Conservation (phyloP, 2,888 invertebrate genomes). For the Folsomia manolachei region DNA sequence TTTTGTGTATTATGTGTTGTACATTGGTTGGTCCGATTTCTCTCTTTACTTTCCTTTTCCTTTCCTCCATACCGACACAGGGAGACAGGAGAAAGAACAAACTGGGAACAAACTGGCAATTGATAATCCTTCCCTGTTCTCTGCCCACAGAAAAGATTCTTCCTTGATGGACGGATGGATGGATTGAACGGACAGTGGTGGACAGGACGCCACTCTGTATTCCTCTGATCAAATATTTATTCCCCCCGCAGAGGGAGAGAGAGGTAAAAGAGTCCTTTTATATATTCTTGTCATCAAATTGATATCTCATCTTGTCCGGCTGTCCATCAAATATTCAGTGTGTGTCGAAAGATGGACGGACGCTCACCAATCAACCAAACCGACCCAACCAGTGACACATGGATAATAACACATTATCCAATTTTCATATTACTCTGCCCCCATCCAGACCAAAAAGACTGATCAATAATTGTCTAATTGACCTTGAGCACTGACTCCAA, state of each 20-base stretch:
- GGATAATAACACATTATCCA: slow-evolving; percentile 8
- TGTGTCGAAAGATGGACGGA: slow-evolving; percentile 4
- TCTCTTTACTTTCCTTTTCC: background rate
- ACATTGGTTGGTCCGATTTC: background rate
- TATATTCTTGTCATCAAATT: slow-evolving; percentile 7
- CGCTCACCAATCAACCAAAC: too few species aligned
- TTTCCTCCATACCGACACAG: background rate
- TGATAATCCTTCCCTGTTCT: slow-evolving; percentile 6
- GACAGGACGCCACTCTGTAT: background rate
- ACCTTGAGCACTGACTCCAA: background rate
- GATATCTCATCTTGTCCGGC: slow-evolving; percentile 1
- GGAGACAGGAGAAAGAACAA: too few species aligned
- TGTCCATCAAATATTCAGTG: slow-evolving; percentile 8
- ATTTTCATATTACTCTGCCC: slow-evolving; percentile 6
- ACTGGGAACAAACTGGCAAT: slow-evolving; percentile 10
- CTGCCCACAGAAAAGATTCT: slow-evolving; percentile 2
- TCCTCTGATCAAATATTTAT: slow-evolving; percentile 6
- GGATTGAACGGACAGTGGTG: background rate
- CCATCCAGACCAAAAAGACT: background rate
- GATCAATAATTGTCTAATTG: background rate
- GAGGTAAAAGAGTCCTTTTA: too few species aligned
- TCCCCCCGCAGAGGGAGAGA: slow-evolving; percentile 1
- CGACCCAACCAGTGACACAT: slow-evolving; percentile 3
- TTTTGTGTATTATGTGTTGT: too few species aligned
- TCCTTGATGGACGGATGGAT: background rate